Conservation (phyloP, 92 coral and sea anemone species). For the Palythoa caribaeorum region DNA sequence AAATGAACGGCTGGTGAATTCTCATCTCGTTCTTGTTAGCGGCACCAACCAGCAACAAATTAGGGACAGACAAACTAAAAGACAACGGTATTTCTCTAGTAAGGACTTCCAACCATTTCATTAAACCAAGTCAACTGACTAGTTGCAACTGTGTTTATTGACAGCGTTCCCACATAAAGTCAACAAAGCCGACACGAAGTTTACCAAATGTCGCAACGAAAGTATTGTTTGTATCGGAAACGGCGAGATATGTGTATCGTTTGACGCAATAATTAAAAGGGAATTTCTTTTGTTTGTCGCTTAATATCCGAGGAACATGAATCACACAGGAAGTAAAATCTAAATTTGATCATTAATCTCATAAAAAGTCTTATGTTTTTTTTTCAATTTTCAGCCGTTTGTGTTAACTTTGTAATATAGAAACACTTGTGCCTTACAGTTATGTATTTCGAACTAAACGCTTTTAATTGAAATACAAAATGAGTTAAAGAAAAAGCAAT, state of each 20-base stretch:
- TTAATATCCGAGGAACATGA: slow-evolving; percentile 10
- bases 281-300: slow-evolving; percentile 10
- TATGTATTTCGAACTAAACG: no score
- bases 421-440: no score
- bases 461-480: no score
- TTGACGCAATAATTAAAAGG: slow-evolving; percentile 9
- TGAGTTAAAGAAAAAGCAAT: no score
- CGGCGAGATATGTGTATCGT: slow-evolving; percentile 14
- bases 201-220: neutral
- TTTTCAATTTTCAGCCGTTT: no score
- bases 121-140: slow-evolving; percentile 6
- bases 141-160: slow-evolving; percentile 18
- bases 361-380: neutral
- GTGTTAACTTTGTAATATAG: neutral
- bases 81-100: neutral
- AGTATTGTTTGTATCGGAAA: slow-evolving; percentile 28
- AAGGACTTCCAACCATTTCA: neutral
- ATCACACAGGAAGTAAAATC: slow-evolving; percentile 16
- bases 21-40: neutral
- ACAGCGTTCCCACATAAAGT: slow-evolving; percentile 32
- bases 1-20: neutral
- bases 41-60: neutral
- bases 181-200: slow-evolving; percentile 14
- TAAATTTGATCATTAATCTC: slow-evolving; percentile 9
- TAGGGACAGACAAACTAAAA: neutral